A percentile compares a stretch with the other conserved stretches of the same genome.
phyloP scores from a whole-genome alignment of 2,113 vertebrate genomes.

The Ondatra zibethicus region DNA sequence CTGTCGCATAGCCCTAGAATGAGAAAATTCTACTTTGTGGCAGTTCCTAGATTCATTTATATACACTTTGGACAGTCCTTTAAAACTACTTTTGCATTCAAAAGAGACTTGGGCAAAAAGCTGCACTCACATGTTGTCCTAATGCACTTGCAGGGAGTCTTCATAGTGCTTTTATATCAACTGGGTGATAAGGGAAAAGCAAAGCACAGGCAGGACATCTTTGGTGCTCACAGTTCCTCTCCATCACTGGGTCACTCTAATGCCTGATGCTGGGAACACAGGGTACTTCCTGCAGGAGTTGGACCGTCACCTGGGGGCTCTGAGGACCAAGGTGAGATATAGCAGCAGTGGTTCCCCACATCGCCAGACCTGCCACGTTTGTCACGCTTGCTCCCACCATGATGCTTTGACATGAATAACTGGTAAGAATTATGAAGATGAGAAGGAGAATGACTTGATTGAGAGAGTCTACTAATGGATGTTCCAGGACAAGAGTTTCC shows the following conservation, averaged over 20 bases:
- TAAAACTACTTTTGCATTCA: background rate
- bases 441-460: background rate
- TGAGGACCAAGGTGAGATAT: background rate
- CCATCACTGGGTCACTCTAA: too few relatives aligned
- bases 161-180: background rate
- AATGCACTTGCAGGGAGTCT: background rate
- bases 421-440: background rate
- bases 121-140: background rate
- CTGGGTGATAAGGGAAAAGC: background rate
- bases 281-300: background rate
- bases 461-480: background rate
- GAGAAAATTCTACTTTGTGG: background rate
- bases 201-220: background rate
- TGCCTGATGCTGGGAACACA: background rate
- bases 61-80: background rate
- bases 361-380: background rate
- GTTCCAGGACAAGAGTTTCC: background rate
- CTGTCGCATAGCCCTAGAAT: background rate
- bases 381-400: background rate
- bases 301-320: background rate
- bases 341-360: background rate
- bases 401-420: background rate
- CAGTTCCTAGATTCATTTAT: background rate
- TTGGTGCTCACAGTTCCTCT: background rate
- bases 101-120: background rate